Evolutionary conservation across 1,140 invertebrate species (phyloP), one percentile per base, ranked within the genome.

Genomic region (Zaprionus taronus): DNA sequence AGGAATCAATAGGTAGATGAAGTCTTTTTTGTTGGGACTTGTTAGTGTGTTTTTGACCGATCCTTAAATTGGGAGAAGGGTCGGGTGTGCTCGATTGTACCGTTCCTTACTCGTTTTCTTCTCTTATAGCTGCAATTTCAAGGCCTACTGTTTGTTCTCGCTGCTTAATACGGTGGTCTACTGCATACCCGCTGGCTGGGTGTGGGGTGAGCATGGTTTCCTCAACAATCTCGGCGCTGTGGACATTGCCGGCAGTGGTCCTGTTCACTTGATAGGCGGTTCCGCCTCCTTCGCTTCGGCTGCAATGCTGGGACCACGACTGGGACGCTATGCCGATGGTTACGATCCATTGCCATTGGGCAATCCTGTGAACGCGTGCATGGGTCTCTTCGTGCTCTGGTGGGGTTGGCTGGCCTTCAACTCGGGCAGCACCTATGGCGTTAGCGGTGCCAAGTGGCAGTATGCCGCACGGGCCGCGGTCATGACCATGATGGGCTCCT

Each of bases 371-470:
- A 98, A 98, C 87, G 97, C 97, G 7, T 95, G 98, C 28, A 96
- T 99, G 94, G 98, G 98, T 0, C 95, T 98, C 1, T 98, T 98
- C 89, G 98, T 99, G 28, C 93, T 99, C 5, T 99, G 98, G 98
- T 98, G 97, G 92, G 97, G 97, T 0, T 98, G 98, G 97, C 93
- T 98, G 44, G 97, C 97, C 3, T 99, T 98, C 84, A 99, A 99
- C 93, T 98, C 97, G 58, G 97, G 97, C n/a, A 96, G 96, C 78
- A 97, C 96, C 49, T 97, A 96, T 83, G 96, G 96, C 22, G 95
- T 97, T 34, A 95, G 94, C 68, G 94, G 94, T 7, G 93, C 94
- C 20, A 95, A 95, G 81, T 97, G 91, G 91, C 91, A 97, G 87
- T 98, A 97, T 91, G 97, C 97, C 0, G 97, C 97, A 0, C 94